Percentiles rank a stretch among this genome's conserved stretches.
phyloP scores from a whole-genome alignment of 2,113 vertebrate genomes.

The Sus scrofa region T2T-Sscrofa CM000825.6:61380501-61381000 shows the following conservation, averaged over 20 bases:
- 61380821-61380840: accelerated
- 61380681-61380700: accelerated
- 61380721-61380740: background rate
- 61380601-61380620: background rate
- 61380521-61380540: background rate
- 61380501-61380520: background rate
- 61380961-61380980: too few species aligned
- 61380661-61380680: background rate
- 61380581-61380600: background rate
- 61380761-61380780: background rate
- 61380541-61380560: background rate
- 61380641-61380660: background rate
- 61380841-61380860: too few species aligned
- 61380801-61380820: background rate
- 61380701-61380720: background rate
- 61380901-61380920: too few species aligned
- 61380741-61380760: background rate
- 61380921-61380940: too few species aligned
- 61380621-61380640: accelerated
- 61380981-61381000: too few species aligned
- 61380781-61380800: accelerated
- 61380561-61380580: background rate
- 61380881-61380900: too few species aligned
- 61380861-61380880: too few species aligned
- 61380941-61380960: too few species aligned